phyloP scores from a whole-genome alignment of 2,888 invertebrate genomes.

The Ditula angustiorana region DNA sequence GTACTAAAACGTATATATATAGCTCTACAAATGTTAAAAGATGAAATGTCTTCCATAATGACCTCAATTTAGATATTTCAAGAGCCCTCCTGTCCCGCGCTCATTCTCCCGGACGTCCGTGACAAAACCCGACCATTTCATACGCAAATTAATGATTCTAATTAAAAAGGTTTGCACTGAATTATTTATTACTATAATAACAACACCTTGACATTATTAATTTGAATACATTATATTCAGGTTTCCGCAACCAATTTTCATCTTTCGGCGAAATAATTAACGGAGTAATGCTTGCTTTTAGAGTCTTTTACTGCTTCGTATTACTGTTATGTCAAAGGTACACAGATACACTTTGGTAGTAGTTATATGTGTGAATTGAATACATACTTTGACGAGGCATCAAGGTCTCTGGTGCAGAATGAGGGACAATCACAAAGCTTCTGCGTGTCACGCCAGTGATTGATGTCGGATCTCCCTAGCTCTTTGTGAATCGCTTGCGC shows the following conservation, averaged over 20 bases:
- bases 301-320: not conserved
- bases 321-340: not conserved
- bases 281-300: not conserved
- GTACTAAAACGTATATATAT: slow-evolving; percentile 25
- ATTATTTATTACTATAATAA: slow-evolving; percentile 52
- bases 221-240: slow-evolving; percentile 53
- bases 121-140: slow-evolving; percentile 48
- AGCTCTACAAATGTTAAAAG: slow-evolving; percentile 23
- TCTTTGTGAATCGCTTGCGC: slow-evolving; percentile 63
- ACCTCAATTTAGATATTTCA: slow-evolving; percentile 40
- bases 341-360: too few relatives aligned
- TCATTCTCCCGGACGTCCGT: slow-evolving; percentile 38
- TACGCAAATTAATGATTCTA: slow-evolving; percentile 54
- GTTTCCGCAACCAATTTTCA: slow-evolving; percentile 49
- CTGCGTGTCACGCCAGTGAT: slow-evolving; percentile 75
- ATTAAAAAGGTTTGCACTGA: slow-evolving; percentile 65
- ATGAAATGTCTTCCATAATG: slow-evolving; percentile 33
- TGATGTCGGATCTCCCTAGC: slow-evolving; percentile 62
- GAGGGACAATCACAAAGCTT: slow-evolving; percentile 63
- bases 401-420: slow-evolving; percentile 66
- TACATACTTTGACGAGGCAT: slow-evolving; percentile 55
- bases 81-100: slow-evolving; percentile 29
- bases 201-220: slow-evolving; percentile 51
- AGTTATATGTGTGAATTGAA: slow-evolving; percentile 15
- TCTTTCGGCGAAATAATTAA: slow-evolving; percentile 36